phyloP scores from a whole-genome alignment of 1,140 invertebrate genomes.

The Diorhabda elongata region DNA sequence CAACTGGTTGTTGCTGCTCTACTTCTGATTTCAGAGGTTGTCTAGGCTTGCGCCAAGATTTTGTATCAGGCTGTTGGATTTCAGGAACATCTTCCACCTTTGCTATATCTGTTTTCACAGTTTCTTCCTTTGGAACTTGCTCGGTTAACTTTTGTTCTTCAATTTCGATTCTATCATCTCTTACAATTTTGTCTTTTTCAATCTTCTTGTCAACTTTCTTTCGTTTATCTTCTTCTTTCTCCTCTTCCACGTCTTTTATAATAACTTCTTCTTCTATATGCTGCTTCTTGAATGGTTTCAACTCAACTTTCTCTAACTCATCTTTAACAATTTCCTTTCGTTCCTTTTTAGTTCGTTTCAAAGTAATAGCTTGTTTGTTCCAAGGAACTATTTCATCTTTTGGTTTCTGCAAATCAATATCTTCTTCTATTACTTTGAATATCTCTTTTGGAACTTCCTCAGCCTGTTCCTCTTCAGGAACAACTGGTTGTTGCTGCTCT shows the following conservation, averaged over 20 bases:
- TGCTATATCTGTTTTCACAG: constrained; percentile 48
- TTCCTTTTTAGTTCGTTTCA: constrained; percentile 44
- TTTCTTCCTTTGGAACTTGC: constrained; percentile 51
- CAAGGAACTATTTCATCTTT: constrained; percentile 41
- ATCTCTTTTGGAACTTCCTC: constrained; percentile 1
- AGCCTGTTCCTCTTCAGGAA: background rate
- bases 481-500: background rate
- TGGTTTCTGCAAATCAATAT: background rate
- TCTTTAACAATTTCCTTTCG: constrained; percentile 45
- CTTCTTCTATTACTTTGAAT: background rate
- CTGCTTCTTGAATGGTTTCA: constrained; percentile 32
- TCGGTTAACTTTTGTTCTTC: constrained; percentile 36
- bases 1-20: no score
- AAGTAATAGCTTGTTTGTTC: constrained; percentile 45
- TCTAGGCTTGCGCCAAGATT: constrained; percentile 19
- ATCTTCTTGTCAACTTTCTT: background rate
- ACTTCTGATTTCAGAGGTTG: background rate
- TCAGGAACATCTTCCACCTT: constrained; percentile 16
- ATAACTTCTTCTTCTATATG: constrained; percentile 20
- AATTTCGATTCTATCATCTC: constrained; percentile 8
- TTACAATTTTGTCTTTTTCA: constrained; percentile 5
- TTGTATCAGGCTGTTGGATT: constrained; percentile 18
- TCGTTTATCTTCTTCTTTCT: background rate
- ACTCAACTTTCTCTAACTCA: constrained; percentile 42
- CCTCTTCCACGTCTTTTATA: constrained; percentile 21